A percentile compares a stretch with the other conserved stretches of the same genome.
These are phyloP conservation scores for Heliconius ethilla DNA, from an alignment of 2,888 invertebrate species.

Conservation along the genomic window DNA sequence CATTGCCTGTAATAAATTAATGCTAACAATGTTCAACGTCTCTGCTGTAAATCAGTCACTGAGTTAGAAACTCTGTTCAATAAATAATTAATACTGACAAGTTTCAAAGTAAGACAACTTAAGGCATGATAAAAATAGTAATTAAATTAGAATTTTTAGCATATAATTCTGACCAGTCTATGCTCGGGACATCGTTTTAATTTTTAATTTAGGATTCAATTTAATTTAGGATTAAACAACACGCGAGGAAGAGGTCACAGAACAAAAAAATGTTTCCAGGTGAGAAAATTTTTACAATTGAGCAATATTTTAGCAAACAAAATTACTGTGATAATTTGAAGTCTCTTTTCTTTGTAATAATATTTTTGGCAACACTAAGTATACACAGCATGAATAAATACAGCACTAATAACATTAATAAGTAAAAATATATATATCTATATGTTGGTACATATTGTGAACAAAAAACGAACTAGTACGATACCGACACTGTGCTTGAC, in stretches of 20 bases:
- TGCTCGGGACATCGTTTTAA: neutral
- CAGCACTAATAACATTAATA: neutral
- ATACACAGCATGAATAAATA: too few species aligned
- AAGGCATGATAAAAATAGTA: neutral
- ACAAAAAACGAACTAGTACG: neutral
- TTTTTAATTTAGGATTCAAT: neutral
- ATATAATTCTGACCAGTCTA: neutral
- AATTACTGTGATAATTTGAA: too few species aligned
- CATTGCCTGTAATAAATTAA: neutral
- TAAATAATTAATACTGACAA: neutral
- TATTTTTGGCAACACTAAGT: too few species aligned
- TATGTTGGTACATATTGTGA: neutral
- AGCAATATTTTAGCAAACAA: too few species aligned
- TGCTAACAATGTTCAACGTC: constrained; percentile 6
- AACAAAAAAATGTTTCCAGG: too few species aligned
- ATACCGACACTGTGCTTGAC: constrained; percentile 10
- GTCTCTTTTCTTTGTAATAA: too few species aligned
- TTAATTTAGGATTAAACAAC: too few species aligned
- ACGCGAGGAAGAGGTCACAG: too few species aligned
- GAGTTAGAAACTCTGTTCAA: neutral
- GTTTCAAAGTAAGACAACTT: neutral
- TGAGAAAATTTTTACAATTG: too few species aligned
- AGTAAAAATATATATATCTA: neutral
- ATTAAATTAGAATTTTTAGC: neutral
- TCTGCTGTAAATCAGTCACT: neutral